Evolutionary conservation across 2,888 invertebrate genomes (phyloP), one percentile per base, ranked within the genome.

Genomic region (Hirtodrosophila duncani): DNA sequence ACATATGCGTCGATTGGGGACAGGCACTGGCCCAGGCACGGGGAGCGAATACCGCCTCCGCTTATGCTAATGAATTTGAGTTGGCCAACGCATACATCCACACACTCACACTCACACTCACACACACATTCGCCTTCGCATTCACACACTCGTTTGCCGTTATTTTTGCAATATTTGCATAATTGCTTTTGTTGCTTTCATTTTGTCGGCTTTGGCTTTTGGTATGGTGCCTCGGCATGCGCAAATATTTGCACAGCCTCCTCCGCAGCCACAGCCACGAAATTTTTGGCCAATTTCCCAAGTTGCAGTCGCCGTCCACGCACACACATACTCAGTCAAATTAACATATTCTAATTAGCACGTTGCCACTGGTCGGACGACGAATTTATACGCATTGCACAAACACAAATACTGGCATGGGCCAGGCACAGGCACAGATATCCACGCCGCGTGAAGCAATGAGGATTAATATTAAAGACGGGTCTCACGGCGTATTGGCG

Each of bases 91-190:
- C 38, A 51, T 29, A 50, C 42, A 49, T 41, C 44, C 27, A 26
- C 37, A 39, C 21, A 36, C 38, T 29, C 20, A 18, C 6, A 30
- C 41, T 8, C 45, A 27, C 11, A 33, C 10, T n/a, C n/a, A 17
- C 8, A 26, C 3, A 14, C 7, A 17, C 11, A 24, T 17, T 9
- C 6, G 26, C 39, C 21, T 31, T n/a, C 27, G 34, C 34, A 43
- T 45, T 23, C 26, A 39, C 45, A 48, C 37, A 62, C 57, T 65
- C 50, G 57, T 67, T 62, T 65, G 64, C 55, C 64, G 55, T 70
- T 70, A 70, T 70, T 70, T 67, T 70, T 62, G 67, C 66, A 70
- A 70, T 70, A 70, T 70, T 70, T 70, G 69, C 69, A 70, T 70
- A 70, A 70, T 70, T 70, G 69, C 70, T 70, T 70, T 70, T 67